These are phyloP conservation scores for Lacanobia oleracea DNA, from an alignment of 2,888 invertebrate species.

Conservation along the genomic window DNA sequence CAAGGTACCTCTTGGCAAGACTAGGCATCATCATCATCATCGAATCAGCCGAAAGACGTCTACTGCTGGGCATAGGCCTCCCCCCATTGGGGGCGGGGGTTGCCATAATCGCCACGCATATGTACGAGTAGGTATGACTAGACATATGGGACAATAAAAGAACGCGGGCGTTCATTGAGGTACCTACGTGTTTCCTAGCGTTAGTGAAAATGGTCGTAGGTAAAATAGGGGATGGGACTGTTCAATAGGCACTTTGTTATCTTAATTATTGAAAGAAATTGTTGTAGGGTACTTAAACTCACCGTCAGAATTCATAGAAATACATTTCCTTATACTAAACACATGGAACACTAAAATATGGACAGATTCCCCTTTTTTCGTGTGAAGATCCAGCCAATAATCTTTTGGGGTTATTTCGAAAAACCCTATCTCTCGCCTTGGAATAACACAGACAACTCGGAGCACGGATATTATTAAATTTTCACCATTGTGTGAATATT, in stretches of 20 bases:
- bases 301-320: conserved; percentile 61
- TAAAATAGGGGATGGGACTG: background rate
- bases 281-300: conserved; percentile 9
- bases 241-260: background rate
- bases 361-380: conserved; percentile 63
- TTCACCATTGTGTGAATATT: conserved; percentile 67
- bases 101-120: too few relatives aligned
- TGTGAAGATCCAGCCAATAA: conserved; percentile 68
- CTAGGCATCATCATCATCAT: too few relatives aligned
- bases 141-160: background rate
- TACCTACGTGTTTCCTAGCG: background rate
- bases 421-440: conserved; percentile 56
- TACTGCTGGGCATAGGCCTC: too few relatives aligned
- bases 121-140: too few relatives aligned
- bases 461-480: conserved; percentile 66
- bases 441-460: conserved; percentile 66
- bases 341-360: conserved; percentile 67
- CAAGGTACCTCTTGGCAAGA: too few relatives aligned
- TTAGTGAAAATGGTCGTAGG: background rate
- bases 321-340: conserved; percentile 68
- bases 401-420: conserved; percentile 60
- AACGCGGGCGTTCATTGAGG: background rate
- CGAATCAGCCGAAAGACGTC: too few relatives aligned
- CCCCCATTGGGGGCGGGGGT: too few relatives aligned
- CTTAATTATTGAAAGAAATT: background rate